phyloP scores from a whole-genome alignment of 2,797 vertebrate genomes.

The Characodon lateralis region DNA sequence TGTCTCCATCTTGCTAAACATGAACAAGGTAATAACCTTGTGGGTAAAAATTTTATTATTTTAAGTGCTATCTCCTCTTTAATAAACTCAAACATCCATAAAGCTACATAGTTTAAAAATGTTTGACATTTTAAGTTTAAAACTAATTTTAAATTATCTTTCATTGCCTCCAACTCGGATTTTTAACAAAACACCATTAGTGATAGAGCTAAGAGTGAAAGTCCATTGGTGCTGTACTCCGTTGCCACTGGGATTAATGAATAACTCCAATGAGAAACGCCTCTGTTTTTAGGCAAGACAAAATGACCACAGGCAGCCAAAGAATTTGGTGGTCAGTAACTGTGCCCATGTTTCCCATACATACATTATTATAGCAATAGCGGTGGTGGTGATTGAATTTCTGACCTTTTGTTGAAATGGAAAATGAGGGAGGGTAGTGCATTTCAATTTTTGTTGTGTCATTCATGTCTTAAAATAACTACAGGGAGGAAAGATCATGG shows the following conservation, averaged over 20 bases:
- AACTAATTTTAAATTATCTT: background rate
- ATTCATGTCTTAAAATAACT: slow-evolving; percentile 83
- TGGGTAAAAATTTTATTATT: background rate
- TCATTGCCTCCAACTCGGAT: background rate
- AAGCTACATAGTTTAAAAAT: background rate
- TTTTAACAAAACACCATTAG: slow-evolving; percentile 31
- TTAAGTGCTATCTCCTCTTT: background rate
- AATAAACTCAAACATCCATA: background rate
- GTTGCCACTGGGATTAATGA: slow-evolving; percentile 76
- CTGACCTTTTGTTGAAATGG: slow-evolving; percentile 87
- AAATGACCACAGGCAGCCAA: slow-evolving; percentile 81
- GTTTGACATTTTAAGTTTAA: background rate
- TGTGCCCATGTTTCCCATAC: slow-evolving; percentile 78
- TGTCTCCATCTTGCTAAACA: slow-evolving; percentile 1
- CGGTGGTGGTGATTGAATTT: slow-evolving; percentile 84
- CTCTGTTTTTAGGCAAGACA: slow-evolving; percentile 77
- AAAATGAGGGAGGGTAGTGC: slow-evolving; percentile 60
- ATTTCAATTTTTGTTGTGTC: slow-evolving; percentile 85
- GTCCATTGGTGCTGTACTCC: slow-evolving; percentile 47
- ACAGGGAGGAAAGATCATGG: slow-evolving; percentile 82
- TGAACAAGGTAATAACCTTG: background rate
- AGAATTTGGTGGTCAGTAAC: slow-evolving; percentile 80
- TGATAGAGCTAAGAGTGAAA: slow-evolving; percentile 43
- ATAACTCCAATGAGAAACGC: slow-evolving; percentile 75
- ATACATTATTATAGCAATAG: slow-evolving; percentile 84